These are phyloP conservation scores for Tryphoninae sp. DNA, from an alignment of 2,888 invertebrate species.

Conservation along the genomic window DNA sequence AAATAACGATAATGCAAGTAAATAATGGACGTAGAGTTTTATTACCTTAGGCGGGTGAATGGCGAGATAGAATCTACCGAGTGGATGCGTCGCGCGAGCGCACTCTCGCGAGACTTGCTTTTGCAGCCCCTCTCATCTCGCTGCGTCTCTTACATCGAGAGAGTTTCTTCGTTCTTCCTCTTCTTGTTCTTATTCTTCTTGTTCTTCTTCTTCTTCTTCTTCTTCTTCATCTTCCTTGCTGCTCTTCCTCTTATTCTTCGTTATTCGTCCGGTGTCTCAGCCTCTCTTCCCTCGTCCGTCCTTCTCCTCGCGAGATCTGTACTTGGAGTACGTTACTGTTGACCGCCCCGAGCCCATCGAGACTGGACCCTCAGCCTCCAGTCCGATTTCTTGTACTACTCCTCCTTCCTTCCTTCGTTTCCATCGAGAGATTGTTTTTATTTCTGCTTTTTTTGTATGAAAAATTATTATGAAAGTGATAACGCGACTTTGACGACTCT, in stretches of 20 bases:
- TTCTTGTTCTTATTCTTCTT: slow-evolving; percentile 39
- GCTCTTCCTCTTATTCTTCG: slow-evolving; percentile 21
- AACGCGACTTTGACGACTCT: background rate
- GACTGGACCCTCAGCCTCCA: slow-evolving; percentile 38
- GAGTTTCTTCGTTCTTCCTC: slow-evolving; percentile 40
- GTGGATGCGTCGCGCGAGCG: slow-evolving; percentile 68
- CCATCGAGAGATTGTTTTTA: slow-evolving; percentile 25
- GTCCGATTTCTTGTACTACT: slow-evolving; percentile 28
- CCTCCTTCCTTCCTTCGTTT: slow-evolving; percentile 27
- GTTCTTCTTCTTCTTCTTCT: slow-evolving; percentile 11
- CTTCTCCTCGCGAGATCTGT: slow-evolving; percentile 14
- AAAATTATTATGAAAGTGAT: background rate
- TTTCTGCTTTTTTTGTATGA: slow-evolving; percentile 31
- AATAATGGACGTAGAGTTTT: slow-evolving; percentile 80
- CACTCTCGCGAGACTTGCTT: slow-evolving; percentile 28
- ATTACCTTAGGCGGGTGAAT: slow-evolving; percentile 79
- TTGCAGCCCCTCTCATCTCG: slow-evolving; percentile 52
- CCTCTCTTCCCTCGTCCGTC: slow-evolving; percentile 10
- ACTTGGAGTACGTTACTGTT: slow-evolving; percentile 38
- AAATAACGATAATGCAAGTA: slow-evolving; percentile 81
- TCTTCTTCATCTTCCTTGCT: slow-evolving; percentile 20
- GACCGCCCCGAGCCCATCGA: slow-evolving; percentile 31
- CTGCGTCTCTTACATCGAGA: slow-evolving; percentile 40
- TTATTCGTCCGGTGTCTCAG: slow-evolving; percentile 11
- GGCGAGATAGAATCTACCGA: slow-evolving; percentile 79